phyloP scores from a whole-genome alignment of 1,140 invertebrate genomes.

The Nephila pilipes region DNA sequence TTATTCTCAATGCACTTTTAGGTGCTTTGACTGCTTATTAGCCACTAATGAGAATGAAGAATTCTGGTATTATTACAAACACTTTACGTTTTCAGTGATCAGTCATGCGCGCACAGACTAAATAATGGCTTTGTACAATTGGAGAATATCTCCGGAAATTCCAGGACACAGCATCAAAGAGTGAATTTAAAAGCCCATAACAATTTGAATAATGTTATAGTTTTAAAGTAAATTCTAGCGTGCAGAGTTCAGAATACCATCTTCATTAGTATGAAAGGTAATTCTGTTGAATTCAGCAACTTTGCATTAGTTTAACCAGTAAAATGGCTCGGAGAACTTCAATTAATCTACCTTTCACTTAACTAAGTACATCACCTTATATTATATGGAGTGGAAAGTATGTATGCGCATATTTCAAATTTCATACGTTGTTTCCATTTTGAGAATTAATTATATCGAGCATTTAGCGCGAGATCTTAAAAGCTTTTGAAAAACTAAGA shows the following conservation, averaged over 20 bases:
- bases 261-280: background rate
- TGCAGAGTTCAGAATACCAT: background rate
- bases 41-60: too few relatives aligned
- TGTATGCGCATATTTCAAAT: too few relatives aligned
- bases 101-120: too few relatives aligned
- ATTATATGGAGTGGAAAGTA: background rate
- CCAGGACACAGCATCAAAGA: too few relatives aligned
- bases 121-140: too few relatives aligned
- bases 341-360: background rate
- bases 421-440: too few relatives aligned
- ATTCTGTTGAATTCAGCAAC: background rate
- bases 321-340: background rate
- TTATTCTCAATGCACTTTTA: too few relatives aligned
- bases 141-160: too few relatives aligned
- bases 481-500: background rate
- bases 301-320: too few relatives aligned
- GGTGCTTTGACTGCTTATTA: too few relatives aligned
- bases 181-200: background rate
- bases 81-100: too few relatives aligned
- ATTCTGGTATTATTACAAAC: too few relatives aligned
- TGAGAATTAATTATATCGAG: background rate
- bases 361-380: background rate
- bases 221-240: background rate
- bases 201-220: background rate
- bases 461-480: background rate